Evolutionary conservation across 2,113 vertebrate genomes (phyloP), one percentile per base, ranked within the genome.

Genomic region (Synchiropus splendidus): DNA sequence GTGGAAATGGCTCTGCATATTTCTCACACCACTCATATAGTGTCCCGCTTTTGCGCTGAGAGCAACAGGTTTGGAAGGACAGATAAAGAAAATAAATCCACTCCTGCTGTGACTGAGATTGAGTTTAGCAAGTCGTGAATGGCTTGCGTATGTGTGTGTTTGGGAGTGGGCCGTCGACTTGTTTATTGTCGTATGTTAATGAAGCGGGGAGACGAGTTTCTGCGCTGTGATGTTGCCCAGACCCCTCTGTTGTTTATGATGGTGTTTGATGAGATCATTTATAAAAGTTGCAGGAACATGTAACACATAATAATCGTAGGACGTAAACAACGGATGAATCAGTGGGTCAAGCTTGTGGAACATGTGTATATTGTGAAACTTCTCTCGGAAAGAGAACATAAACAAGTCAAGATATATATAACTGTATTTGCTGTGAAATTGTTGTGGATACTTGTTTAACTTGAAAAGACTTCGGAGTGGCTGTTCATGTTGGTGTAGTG

Each of bases 131-230:
- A 58, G 47, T 40, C 13, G 36, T 74, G 61, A 64, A 66, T 55
- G 66, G 50, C 70, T 58, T 71, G 65, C 72, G 61, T 75, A 35
- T 8, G 21, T 71, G 60, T 67, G 50, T 61, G 54, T 67, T 64
- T 76, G 53, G 37, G 60, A 63, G 55, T 40, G 47, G 61, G 54
- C 65, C 50, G 54, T 59, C 62, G 66, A 45, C 43, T 53, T 80
- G 80, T 82, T 64, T 80, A 81, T 78, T 83, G 64, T 79, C 78
- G 54, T 64, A 79, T 72, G 70, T 62, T 74, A 74, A 67, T 77
- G 74, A 79, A 71, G 72, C 66, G 42, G 44, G 35, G 53, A 63
- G 45, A 72, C 47, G 10, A 31, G 31, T 39, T 45, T 52, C 39
- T 46, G 42, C 4, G 41, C n/a, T 32, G 53, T 77, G 74, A 82